These are phyloP conservation scores for Pseudococcus jackbeardsleyi DNA, from an alignment of 2,888 invertebrate genomes.

Conservation along the genomic window DNA sequence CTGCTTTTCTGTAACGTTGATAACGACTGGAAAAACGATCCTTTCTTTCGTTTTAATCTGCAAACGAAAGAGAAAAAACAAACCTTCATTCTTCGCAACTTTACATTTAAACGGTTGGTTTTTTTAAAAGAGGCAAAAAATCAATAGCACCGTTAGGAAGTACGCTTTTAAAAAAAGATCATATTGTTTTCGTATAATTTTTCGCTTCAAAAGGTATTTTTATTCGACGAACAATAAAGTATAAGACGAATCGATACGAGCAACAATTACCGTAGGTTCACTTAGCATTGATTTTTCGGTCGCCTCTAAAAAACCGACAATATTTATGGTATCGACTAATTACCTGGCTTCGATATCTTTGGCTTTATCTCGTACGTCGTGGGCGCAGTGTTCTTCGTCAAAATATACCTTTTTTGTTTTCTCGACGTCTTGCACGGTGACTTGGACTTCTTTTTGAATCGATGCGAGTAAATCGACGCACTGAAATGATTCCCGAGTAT, in stretches of 20 bases:
- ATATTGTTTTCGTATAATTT: slow-evolving; percentile 51
- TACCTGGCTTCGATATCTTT: slow-evolving; percentile 95
- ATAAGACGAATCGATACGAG: slow-evolving; percentile 35
- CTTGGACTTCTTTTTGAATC: slow-evolving; percentile 91
- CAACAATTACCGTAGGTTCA: slow-evolving; percentile 52
- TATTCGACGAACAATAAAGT: slow-evolving; percentile 26
- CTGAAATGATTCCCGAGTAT: slow-evolving; percentile 70
- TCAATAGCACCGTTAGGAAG: slow-evolving; percentile 20
- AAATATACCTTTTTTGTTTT: slow-evolving; percentile 95
- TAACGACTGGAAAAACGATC: slow-evolving; percentile 95
- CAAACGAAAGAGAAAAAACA: slow-evolving; percentile 67
- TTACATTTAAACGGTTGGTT: slow-evolving; percentile 24
- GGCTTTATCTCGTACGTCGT: slow-evolving; percentile 94
- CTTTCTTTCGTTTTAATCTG: slow-evolving; percentile 95
- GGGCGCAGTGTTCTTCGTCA: slow-evolving; percentile 95
- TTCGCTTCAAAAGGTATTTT: slow-evolving; percentile 49
- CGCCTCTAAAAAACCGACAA: neutral
- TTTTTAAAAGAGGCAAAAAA: neutral
- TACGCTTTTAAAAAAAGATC: slow-evolving; percentile 19
- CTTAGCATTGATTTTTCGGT: slow-evolving; percentile 49
- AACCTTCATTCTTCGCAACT: neutral
- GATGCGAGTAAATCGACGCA: slow-evolving; percentile 85
- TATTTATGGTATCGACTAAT: neutral
- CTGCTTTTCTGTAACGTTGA: slow-evolving; percentile 96
- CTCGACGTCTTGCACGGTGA: slow-evolving; percentile 89